These are phyloP conservation scores for Bhutanitis thaidina DNA, from an alignment of 2,888 invertebrate species.

Conservation along the genomic window DNA sequence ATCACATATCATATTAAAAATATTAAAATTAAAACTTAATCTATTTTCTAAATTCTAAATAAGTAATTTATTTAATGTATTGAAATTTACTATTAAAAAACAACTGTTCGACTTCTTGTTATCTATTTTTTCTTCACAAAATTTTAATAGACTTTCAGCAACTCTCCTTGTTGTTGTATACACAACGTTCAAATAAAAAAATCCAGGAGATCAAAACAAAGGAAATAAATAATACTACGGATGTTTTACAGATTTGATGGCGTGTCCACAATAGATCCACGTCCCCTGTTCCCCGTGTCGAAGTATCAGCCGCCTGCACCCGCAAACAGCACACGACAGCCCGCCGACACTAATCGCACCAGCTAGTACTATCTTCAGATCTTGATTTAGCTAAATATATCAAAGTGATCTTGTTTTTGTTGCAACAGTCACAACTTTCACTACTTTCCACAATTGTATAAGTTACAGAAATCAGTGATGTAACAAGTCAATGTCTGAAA, in stretches of 20 bases:
- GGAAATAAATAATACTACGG: too few species aligned
- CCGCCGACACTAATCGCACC: constrained; percentile 32
- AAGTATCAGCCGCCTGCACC: constrained; percentile 43
- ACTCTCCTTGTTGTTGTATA: too few species aligned
- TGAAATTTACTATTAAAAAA: too few species aligned
- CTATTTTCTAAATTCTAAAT: too few species aligned
- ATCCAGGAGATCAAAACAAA: too few species aligned
- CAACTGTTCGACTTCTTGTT: too few species aligned
- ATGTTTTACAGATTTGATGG: constrained; percentile 51
- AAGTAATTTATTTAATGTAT: too few species aligned
- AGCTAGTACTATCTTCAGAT: constrained; percentile 33
- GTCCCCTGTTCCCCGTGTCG: constrained; percentile 60
- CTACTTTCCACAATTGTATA: not conserved
- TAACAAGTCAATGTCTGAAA: not conserved
- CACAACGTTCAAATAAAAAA: too few species aligned
- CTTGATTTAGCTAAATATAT: constrained; percentile 6
- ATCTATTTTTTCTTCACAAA: too few species aligned
- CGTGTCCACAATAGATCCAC: constrained; percentile 58
- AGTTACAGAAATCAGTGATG: not conserved
- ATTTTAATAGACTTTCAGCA: too few species aligned
- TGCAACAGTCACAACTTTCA: not conserved
- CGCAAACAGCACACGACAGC: constrained; percentile 29
- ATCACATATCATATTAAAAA: too few species aligned
- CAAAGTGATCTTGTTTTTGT: not conserved
- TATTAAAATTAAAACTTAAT: too few species aligned